Evolutionary conservation across 2,113 vertebrate genomes (phyloP), one percentile per base, ranked within the genome.

Genomic region (Mormyrus iriodes): DNA sequence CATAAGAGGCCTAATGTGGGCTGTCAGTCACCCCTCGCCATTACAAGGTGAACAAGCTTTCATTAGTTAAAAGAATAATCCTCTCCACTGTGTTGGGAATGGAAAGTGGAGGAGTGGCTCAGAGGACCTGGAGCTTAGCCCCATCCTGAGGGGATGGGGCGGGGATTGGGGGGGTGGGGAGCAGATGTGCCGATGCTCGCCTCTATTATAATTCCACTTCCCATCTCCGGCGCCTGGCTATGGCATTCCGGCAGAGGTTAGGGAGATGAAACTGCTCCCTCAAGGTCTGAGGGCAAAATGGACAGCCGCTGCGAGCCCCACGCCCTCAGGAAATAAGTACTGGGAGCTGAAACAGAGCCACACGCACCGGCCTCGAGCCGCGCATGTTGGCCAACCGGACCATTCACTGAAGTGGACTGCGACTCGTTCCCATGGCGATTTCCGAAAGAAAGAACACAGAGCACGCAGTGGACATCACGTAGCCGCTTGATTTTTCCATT

Each of bases 201-300:
- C 79, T 91, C 88, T 24, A 93, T 93, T 89, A 90, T 89, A 92
- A 91, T 93, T 91, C 89, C 87, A 88, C 88, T 89, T 91, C 84
- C 85, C 49, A 35, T 92, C 83, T 86, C 42, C 44, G 61, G 55
- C 88, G 85, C 53, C 91, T 89, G 15, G 84, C 52, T 9, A 6
- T n/a, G 51, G 73, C 55, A 88, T 89, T 89, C 58, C 65, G 86
- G 65, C 82, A 65, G 76, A 90, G 87, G 87, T 91, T 84, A 88
- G 51, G 48, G 39, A 27, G 39, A 79, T 61, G 85, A 87, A 88
- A 88, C 61, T 42, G 76, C 58, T 85, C 55, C 17, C 53, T 61
- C 27, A 79, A 79, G 24, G 42, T 61, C n/a, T 21, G 55, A 69
- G 15, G 76, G 85, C 76, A 31, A 44, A 65, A 24, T 48, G 39